A percentile compares a stretch with the other conserved stretches of the same genome.
phyloP scores from a whole-genome alignment of 2,888 invertebrate species.

The Apodemia zela region DNA sequence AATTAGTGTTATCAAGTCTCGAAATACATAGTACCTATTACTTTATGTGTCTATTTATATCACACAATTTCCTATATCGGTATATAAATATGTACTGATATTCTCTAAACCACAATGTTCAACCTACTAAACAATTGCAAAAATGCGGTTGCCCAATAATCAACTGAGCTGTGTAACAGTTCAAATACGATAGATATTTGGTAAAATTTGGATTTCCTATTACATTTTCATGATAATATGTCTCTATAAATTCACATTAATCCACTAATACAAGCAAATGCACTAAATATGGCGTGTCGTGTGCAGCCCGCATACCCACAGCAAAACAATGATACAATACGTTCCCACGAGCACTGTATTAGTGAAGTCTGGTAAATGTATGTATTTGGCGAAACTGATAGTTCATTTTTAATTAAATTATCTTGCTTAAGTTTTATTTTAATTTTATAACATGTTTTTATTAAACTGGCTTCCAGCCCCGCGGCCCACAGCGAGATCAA shows the following conservation, averaged over 20 bases:
- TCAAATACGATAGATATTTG: constrained; percentile 2
- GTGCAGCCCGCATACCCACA: constrained; percentile 56
- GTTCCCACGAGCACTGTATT: constrained; percentile 10
- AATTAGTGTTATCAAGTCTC: too few species aligned
- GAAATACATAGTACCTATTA: too few species aligned
- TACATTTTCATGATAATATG: constrained; percentile 19
- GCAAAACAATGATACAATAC: constrained; percentile 6
- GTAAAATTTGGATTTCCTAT: not conserved
- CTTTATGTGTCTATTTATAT: too few species aligned
- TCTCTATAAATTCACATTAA: constrained; percentile 28
- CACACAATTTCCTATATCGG: too few species aligned
- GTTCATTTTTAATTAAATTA: not conserved
- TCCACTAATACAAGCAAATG: constrained; percentile 30
- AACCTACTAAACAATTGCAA: not conserved
- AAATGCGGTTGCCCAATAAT: not conserved
- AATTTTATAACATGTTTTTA: too few species aligned
- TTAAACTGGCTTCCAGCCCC: too few species aligned
- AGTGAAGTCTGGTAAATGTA: not conserved
- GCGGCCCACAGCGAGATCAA: too few species aligned
- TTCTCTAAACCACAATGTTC: not conserved
- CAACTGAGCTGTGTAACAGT: not conserved
- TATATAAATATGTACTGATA: not conserved
- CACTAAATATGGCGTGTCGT: constrained; percentile 36
- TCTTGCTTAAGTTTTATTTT: not conserved
- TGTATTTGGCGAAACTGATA: not conserved